Base-by-base conservation (phyloP, 2,797 vertebrate species). In the Tenualosa ilisha region DNA sequence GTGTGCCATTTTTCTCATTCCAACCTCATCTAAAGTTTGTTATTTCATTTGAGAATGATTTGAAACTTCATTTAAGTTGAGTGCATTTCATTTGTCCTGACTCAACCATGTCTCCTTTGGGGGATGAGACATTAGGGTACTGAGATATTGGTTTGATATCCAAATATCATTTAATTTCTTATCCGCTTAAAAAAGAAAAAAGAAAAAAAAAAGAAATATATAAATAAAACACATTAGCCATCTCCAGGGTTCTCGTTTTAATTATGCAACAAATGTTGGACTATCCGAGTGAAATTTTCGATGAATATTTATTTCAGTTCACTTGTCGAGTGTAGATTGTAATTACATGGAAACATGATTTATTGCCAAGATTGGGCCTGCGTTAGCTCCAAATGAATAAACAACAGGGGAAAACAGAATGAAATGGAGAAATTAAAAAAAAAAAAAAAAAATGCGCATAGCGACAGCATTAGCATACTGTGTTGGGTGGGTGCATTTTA, bases 311-410 rank as follows among this genome's bases (percentile, higher is more conserved):
- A 95, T 95, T 92, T 91, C 89, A 91, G 93, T 94, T 94, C 88
- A 93, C 95, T 95, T 94, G 94, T 94, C 91, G 91, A 93, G 93
- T 94, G 93, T 95, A 95, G 93, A 95, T 95, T 95, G 92, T 95
- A 96, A 96, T 95, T 96, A 95, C 93, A 95, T 92, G 93, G 91
- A 95, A 93, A 94, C 92, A 94, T 92, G 91, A 96, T 95, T 95
- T 94, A 94, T 95, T 93, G 93, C 93, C 93, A 93, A 94, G 91
- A 94, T 93, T 93, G 91, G 88, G 88, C 86, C 85, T 91, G 90
- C 90, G 92, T 92, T 92, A 93, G 90, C 90, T 88, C 92, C 87
- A 91, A n/a, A 92, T 61, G 84, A 85, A 40, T 46, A 51, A 85
- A n/a, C 59, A 24, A 72, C 31, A 17, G 31, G 65, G n/a, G 79